phyloP scores from a whole-genome alignment of 2,888 invertebrate genomes.

The Ptychoptera contaminata region DNA sequence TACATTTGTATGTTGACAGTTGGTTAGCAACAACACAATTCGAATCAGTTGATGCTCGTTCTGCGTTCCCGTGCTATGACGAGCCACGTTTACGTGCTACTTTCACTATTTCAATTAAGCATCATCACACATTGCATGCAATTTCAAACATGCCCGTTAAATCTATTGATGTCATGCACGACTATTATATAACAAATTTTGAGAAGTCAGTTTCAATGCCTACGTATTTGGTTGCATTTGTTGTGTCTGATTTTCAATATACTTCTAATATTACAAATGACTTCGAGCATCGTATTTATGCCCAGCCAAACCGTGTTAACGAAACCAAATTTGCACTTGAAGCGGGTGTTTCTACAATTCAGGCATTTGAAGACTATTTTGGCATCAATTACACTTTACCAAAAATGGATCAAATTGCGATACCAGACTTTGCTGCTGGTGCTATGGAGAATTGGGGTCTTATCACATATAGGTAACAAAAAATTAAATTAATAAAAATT shows the following conservation, averaged over 20 bases:
- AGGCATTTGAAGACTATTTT: slow-evolving; percentile 53
- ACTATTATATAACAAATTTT: slow-evolving; percentile 18
- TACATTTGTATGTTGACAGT: too few species aligned
- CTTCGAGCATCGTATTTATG: slow-evolving; percentile 20
- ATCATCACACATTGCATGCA: slow-evolving; percentile 19
- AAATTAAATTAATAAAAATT: too few species aligned
- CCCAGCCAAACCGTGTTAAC: slow-evolving; percentile 19
- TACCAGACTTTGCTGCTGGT: slow-evolving; percentile 68
- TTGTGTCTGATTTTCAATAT: slow-evolving; percentile 42
- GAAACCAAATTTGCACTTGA: slow-evolving; percentile 51
- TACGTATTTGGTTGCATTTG: slow-evolving; percentile 64
- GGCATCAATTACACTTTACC: slow-evolving; percentile 55
- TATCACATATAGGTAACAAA: slow-evolving; percentile 36
- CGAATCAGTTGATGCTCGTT: slow-evolving; percentile 46
- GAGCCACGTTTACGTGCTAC: slow-evolving; percentile 52
- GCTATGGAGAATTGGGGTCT: slow-evolving; percentile 95
- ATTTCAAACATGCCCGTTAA: slow-evolving; percentile 33
- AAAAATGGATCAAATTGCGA: slow-evolving; percentile 76
- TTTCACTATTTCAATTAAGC: slow-evolving; percentile 20
- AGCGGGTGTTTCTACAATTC: slow-evolving; percentile 53
- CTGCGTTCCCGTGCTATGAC: slow-evolving; percentile 63
- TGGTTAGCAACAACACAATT: slow-evolving; percentile 50
- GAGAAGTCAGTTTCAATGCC: slow-evolving; percentile 47
- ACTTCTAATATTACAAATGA: slow-evolving; percentile 8
- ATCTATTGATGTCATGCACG: background rate